Evolutionary conservation across 1,140 invertebrate species (phyloP).

Genomic region (Trichoplusia ni): DNA sequence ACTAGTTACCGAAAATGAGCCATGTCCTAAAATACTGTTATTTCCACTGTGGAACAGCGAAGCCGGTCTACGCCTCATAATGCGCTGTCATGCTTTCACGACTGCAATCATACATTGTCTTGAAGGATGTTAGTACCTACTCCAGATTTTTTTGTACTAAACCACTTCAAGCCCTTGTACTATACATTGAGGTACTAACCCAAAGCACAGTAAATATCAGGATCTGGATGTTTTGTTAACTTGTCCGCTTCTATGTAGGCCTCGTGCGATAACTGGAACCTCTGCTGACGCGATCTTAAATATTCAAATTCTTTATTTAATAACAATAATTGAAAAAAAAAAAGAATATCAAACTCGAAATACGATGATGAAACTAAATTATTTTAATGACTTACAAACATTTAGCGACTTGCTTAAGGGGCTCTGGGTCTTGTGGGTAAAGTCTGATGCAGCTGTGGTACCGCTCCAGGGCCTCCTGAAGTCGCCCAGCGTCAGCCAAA

Average conservation of each 20-base stretch:
- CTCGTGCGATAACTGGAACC: conserved; percentile 63
- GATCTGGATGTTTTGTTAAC: conserved; percentile 65
- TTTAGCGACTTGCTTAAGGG: conserved; percentile 72
- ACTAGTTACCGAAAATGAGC: no score
- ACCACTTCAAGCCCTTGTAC: no score
- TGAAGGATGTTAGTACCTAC: no score
- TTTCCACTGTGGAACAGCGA: no score
- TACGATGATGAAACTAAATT: no score
- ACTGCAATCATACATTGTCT: no score
- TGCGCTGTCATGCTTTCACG: no score
- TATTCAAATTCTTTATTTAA: not conserved
- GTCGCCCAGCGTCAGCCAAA: conserved; percentile 62
- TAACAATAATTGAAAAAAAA: no score
- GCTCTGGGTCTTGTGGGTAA: conserved; percentile 68
- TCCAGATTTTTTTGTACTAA: no score
- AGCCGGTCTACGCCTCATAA: no score
- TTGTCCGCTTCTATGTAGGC: conserved; percentile 73
- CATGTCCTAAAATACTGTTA: no score
- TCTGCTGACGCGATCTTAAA: conserved; percentile 60
- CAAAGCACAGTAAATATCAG: conserved; percentile 67
- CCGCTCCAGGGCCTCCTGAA: conserved; percentile 70
- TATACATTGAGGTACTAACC: conserved; percentile 49
- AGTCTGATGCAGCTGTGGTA: conserved; percentile 71
- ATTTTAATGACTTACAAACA: conserved; percentile 63
- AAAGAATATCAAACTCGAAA: no score